phyloP scores from a whole-genome alignment of 2,888 invertebrate genomes.

The Heliconius hortense region DNA sequence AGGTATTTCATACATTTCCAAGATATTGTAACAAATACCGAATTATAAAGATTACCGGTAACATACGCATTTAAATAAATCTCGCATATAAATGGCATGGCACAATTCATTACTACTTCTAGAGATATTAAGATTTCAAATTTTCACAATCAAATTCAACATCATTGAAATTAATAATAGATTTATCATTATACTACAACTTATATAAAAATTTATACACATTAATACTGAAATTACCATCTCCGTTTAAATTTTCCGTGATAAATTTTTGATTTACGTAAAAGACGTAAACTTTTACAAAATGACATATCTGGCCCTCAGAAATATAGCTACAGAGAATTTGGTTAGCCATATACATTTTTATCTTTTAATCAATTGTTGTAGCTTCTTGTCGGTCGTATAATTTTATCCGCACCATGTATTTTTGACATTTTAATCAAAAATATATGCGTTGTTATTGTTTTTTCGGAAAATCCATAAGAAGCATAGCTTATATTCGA shows the following conservation, averaged over 20 bases:
- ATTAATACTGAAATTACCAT: slow-evolving; percentile 63
- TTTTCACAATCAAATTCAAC: slow-evolving; percentile 28
- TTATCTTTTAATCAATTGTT: not conserved
- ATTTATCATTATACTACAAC: slow-evolving; percentile 34
- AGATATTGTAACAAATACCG: no score
- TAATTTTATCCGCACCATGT: not conserved
- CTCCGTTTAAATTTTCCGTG: slow-evolving; percentile 27
- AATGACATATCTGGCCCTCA: not conserved
- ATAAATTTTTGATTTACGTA: not conserved
- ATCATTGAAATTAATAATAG: slow-evolving; percentile 19
- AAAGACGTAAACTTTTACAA: not conserved
- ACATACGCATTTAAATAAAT: not conserved
- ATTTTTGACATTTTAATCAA: not conserved
- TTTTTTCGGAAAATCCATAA: not conserved
- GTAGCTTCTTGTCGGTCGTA: not conserved
- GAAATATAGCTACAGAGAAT: not conserved
- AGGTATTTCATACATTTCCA: no score
- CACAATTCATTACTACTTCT: slow-evolving; percentile 37
- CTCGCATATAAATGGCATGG: slow-evolving; percentile 34
- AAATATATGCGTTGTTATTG: not conserved
- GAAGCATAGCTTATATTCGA: slow-evolving; percentile 23
- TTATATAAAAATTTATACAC: slow-evolving; percentile 53
- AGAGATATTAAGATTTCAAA: slow-evolving; percentile 31
- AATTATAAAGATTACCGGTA: no score
- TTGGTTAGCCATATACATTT: not conserved